Evolutionary conservation across 2,888 invertebrate species (phyloP), one percentile per base, ranked within the genome.

Genomic region (Frankliniella intonsa): DNA sequence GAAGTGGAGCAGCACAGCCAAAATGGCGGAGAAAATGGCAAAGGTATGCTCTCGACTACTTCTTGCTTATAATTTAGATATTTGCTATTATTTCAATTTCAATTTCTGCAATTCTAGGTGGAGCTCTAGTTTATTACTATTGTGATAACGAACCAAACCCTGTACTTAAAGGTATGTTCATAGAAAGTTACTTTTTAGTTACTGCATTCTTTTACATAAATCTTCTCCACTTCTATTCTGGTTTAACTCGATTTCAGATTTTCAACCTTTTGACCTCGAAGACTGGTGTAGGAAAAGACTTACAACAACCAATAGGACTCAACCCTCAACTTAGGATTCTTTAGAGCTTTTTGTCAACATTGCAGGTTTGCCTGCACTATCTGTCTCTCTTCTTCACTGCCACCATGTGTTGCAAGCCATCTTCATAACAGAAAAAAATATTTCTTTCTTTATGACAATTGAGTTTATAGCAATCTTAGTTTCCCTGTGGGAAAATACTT

Each of bases 251-350:
- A 9, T 81, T 82, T 14, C 83, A 84, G 84, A 84, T 83, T 84
- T 84, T 83, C 83, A 84, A 79, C 84, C 84, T 55, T 84, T 84
- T 83, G 84, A 84, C 50, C 81, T 84, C 19, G 84, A 84, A 82
- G 83, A 82, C 38, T 84, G 83, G 83, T 84, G 84, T 83, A 83
- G 84, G 50, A 83, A 84, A 62, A 81, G 83, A 50, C 55, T 83
- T 80, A 83, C 83, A 25, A 12, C 69, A 11, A 25, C 69, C 69
- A 76, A 76, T 22, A 76, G 69, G 69, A 76, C 8, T 76, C 69
- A 22, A 76, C 69, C 69, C 25, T 76, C 69, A 25, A 22, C 69
- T 25, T 76, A 76, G 69, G 25, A 25, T 22, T 25, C 22, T 76
- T 0, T 76, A 55, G 19, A 5, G 5, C 38, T 38, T 38, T 62